phyloP scores from a whole-genome alignment of 1,140 invertebrate species.

The Eciton burchellii region DNA sequence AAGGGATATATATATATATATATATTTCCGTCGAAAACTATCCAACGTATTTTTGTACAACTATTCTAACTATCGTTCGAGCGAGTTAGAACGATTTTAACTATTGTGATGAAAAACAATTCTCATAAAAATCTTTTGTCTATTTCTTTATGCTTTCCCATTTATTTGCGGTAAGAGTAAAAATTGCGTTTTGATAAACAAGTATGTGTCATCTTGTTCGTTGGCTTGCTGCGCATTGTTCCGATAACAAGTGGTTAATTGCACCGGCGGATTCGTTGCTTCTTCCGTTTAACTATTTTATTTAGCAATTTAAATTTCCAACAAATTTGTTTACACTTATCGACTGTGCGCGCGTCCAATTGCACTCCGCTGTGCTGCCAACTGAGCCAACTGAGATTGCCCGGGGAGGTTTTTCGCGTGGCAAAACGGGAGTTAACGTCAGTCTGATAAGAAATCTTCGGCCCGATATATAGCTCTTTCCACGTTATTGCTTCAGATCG shows the following conservation, averaged over 20 bases:
- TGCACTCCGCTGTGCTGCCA: conserved; percentile 12
- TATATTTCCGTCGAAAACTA: background rate
- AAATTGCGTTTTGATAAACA: conserved; percentile 8
- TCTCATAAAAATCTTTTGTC: background rate
- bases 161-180: background rate
- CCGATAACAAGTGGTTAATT: conserved; percentile 14
- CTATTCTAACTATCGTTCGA: conserved; percentile 4
- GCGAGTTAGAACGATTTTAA: background rate
- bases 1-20: no score
- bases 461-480: background rate
- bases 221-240: conserved; percentile 9
- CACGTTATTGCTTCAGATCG: conserved; percentile 65
- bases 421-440: no score
- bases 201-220: background rate
- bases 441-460: no score
- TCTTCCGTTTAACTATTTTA: background rate
- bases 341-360: background rate
- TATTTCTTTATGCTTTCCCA: background rate
- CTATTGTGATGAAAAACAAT: background rate
- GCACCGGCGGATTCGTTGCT: background rate
- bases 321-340: background rate
- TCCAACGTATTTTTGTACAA: background rate
- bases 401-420: background rate
- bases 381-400: background rate
- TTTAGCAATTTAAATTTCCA: conserved; percentile 29